Conservation (phyloP, 2,113 vertebrate genomes). For the Holacanthus passer region DNA sequence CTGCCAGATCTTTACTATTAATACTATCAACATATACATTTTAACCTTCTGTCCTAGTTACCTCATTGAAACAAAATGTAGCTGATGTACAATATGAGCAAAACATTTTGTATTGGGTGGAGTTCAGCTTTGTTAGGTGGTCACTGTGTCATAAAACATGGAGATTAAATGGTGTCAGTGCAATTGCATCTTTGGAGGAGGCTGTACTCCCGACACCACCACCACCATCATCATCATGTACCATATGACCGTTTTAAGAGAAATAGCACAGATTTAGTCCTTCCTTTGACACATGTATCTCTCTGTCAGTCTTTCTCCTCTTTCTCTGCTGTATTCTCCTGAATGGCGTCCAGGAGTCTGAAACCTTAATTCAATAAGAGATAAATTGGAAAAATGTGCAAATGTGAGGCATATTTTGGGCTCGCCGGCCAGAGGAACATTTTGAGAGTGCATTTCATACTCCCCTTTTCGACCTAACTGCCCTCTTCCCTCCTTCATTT, state of each 20-base stretch:
- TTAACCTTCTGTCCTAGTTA: not conserved
- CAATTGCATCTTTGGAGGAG: not conserved
- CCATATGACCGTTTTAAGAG: constrained; percentile 4
- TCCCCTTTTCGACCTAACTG: constrained; percentile 22
- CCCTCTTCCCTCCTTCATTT: constrained; percentile 28
- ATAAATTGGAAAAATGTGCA: constrained; percentile 72
- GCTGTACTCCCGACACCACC: not conserved
- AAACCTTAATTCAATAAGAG: constrained; percentile 73
- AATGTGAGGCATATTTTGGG: constrained; percentile 57
- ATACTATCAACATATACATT: not conserved
- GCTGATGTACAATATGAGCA: not conserved
- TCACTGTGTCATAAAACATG: not conserved
- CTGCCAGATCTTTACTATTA: not conserved
- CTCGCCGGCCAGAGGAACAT: constrained; percentile 29
- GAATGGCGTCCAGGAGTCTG: constrained; percentile 72
- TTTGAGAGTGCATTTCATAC: constrained; percentile 42
- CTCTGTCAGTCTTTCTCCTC: constrained; percentile 10
- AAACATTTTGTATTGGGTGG: not conserved
- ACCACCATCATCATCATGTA: not conserved
- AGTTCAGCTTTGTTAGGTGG: not conserved
- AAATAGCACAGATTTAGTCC: constrained; percentile 5
- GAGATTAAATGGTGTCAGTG: not conserved
- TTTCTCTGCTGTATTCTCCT: constrained; percentile 40
- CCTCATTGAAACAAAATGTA: not conserved
- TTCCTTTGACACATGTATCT: not conserved